These are phyloP conservation scores for Falco punctatus DNA, from an alignment of 2,113 vertebrate species.

Conservation along the genomic window DNA sequence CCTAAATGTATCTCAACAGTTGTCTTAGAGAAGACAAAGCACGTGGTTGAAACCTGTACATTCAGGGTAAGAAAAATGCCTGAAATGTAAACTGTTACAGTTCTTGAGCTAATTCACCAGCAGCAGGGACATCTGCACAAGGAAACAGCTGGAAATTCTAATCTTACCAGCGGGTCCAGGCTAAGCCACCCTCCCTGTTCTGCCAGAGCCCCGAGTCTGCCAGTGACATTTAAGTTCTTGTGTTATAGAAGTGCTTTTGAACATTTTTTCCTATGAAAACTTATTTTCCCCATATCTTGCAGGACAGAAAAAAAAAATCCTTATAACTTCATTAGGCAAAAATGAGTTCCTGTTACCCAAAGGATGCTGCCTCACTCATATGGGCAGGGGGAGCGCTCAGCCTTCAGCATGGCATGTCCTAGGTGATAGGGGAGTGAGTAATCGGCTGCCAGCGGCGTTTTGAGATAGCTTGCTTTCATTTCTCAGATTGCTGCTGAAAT, in stretches of 20 bases:
- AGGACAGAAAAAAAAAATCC: not conserved
- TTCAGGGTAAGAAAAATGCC: not conserved
- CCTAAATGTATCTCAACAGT: not conserved
- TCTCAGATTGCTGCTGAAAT: not conserved
- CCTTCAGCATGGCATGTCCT: not conserved
- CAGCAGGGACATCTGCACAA: not conserved
- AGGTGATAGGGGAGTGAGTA: not conserved
- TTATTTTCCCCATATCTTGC: not conserved
- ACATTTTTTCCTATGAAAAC: not conserved
- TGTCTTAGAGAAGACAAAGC: not conserved
- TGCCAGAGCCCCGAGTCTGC: not conserved
- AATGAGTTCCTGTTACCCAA: not conserved
- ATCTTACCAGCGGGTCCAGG: not conserved
- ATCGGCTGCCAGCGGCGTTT: not conserved
- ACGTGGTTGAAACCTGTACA: not conserved
- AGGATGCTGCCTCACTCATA: not conserved
- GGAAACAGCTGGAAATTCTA: not conserved
- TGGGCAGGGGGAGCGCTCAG: not conserved
- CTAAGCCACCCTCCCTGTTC: rapidly evolving
- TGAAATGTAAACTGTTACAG: rapidly evolving
- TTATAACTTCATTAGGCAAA: not conserved
- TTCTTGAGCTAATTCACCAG: not conserved
- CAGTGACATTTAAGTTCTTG: not conserved
- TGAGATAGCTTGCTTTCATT: not conserved
- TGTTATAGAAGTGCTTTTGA: not conserved